Percentiles rank a stretch among this genome's conserved stretches.
phyloP scores from a whole-genome alignment of 2,113 vertebrate species.

The Lophotis ruficrista region DNA sequence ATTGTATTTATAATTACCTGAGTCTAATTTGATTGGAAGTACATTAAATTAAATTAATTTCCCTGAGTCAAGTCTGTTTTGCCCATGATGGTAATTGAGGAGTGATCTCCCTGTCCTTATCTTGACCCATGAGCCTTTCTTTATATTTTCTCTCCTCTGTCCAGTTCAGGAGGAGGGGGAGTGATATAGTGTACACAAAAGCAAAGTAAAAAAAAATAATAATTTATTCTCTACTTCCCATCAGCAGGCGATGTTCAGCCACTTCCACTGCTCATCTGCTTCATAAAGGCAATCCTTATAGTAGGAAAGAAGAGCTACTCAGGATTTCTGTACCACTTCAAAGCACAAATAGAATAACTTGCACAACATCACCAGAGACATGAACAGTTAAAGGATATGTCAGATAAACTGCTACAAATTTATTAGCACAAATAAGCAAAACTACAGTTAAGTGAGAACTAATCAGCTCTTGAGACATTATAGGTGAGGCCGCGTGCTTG shows the following conservation, averaged over 20 bases:
- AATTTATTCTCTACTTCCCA: neutral
- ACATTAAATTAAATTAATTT: no score
- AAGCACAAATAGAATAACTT: neutral
- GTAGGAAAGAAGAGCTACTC: neutral
- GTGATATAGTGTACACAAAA: neutral
- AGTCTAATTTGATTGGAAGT: neutral
- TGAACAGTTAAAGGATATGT: neutral
- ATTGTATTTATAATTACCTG: neutral
- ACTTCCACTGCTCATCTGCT: neutral
- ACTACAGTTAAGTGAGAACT: neutral
- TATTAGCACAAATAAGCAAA: neutral
- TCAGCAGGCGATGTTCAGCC: neutral
- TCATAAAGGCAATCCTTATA: neutral
- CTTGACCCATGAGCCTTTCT: no score
- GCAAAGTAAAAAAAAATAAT: neutral
- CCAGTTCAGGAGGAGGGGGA: no score
- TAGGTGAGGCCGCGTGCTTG: neutral
- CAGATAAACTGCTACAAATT: neutral
- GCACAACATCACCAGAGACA: neutral
- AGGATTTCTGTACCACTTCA: neutral
- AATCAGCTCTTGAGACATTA: neutral
- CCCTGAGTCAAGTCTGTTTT: no score
- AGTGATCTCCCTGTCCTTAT: no score
- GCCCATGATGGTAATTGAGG: no score
- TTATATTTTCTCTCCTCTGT: no score